These are phyloP conservation scores for Neofelis nebulosa DNA, from an alignment of 2,113 vertebrate genomes.

Conservation along the genomic window DNA sequence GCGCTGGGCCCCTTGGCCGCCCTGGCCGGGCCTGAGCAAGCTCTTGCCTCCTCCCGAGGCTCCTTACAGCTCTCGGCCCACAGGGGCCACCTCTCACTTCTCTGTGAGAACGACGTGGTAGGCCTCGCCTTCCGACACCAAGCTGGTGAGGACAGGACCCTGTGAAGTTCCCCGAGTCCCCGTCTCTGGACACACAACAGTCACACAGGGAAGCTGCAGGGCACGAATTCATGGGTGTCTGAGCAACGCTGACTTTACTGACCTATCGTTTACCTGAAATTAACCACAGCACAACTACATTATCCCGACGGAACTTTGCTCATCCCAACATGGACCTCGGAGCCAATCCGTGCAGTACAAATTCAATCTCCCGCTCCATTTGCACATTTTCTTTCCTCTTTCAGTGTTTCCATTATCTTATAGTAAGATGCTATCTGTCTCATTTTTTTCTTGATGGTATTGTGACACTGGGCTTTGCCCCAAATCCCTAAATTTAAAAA, in stretches of 20 bases:
- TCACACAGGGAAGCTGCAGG: not conserved
- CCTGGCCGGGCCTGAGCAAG: too few relatives aligned
- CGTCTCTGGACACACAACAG: not conserved
- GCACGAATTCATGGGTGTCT: accelerated
- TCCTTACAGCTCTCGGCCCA: not conserved
- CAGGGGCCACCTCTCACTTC: not conserved
- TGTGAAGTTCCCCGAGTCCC: not conserved
- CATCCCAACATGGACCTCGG: not conserved
- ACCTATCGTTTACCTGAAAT: not conserved
- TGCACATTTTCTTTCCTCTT: not conserved
- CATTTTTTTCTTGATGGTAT: not conserved
- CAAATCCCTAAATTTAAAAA: not conserved
- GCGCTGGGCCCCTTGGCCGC: not conserved
- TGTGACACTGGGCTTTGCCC: not conserved
- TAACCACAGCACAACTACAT: not conserved
- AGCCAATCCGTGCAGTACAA: not conserved
- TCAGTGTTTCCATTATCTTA: not conserved
- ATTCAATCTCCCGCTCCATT: not conserved
- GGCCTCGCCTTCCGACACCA: not conserved
- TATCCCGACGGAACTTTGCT: not conserved
- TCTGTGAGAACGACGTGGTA: not conserved
- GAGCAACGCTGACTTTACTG: not conserved
- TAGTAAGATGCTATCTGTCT: not conserved
- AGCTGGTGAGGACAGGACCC: not conserved
- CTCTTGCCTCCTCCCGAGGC: not conserved